Percentiles rank a stretch among this genome's conserved stretches.
These are phyloP conservation scores for Edolisoma coerulescens DNA, from an alignment of 2,113 vertebrate species.

Conservation along the genomic window DNA sequence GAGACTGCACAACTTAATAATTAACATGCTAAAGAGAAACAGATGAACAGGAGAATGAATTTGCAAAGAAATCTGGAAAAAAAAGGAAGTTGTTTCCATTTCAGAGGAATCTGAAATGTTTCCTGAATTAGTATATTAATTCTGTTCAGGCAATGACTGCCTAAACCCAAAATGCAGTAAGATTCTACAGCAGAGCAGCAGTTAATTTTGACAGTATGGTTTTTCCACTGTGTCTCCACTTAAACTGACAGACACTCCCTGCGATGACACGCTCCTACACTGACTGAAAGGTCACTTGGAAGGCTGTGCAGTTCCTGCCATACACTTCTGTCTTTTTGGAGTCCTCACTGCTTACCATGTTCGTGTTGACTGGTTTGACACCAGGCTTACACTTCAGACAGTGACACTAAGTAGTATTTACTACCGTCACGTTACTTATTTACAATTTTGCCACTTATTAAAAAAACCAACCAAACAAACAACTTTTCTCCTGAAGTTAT, in stretches of 20 bases:
- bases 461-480: background rate
- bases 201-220: background rate
- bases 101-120: background rate
- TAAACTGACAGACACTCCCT: background rate
- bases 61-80: background rate
- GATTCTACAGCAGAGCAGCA: background rate
- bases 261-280: background rate
- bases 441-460: background rate
- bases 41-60: rapidly evolving
- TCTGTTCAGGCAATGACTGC: background rate
- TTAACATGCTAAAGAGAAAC: background rate
- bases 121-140: background rate
- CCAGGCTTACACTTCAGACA: background rate
- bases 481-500: background rate
- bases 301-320: background rate
- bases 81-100: background rate
- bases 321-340: background rate
- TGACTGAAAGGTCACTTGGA: background rate
- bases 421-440: background rate
- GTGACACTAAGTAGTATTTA: background rate
- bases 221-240: background rate
- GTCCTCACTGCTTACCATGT: background rate
- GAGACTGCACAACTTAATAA: background rate
- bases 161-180: background rate
- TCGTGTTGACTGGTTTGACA: background rate